These are phyloP conservation scores for Adelognathus sp. DNA, from an alignment of 2,888 invertebrate species.

Conservation along the genomic window DNA sequence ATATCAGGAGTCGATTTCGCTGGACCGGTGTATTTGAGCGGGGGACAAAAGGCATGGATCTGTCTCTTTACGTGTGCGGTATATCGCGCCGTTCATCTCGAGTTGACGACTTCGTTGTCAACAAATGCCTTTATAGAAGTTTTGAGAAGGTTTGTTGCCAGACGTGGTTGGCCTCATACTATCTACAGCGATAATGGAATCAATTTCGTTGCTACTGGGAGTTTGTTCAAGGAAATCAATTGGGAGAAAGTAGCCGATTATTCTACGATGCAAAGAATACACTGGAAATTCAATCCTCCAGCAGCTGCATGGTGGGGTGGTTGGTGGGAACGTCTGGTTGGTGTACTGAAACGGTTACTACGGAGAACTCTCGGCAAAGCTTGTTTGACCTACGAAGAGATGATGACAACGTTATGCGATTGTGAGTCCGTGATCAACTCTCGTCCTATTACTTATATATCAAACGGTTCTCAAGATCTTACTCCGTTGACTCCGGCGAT, in stretches of 20 bases:
- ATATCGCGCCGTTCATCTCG: conserved; percentile 76
- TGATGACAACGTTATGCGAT: conserved; percentile 69
- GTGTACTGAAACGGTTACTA: conserved; percentile 73
- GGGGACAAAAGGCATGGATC: conserved; percentile 69
- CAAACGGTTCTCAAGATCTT: conserved; percentile 59
- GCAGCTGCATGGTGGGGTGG: conserved; percentile 52
- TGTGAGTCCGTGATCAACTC: conserved; percentile 74
- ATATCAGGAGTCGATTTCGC: conserved; percentile 71
- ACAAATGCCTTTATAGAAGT: conserved; percentile 68
- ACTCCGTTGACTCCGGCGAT: conserved; percentile 53
- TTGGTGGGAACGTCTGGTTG: conserved; percentile 48
- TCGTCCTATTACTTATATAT: conserved; percentile 71
- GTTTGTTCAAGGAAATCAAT: conserved; percentile 14
- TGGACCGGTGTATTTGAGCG: conserved; percentile 71
- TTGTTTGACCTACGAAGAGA: conserved; percentile 66
- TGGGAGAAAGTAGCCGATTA: conserved; percentile 9
- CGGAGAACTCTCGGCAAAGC: conserved; percentile 71
- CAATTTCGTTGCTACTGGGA: conserved; percentile 46
- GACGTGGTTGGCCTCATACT: conserved; percentile 44
- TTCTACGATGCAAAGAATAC: conserved; percentile 20
- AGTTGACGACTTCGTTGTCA: conserved; percentile 69
- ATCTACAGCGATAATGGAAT: conserved; percentile 55
- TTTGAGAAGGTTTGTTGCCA: conserved; percentile 58
- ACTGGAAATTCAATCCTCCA: conserved; percentile 54
- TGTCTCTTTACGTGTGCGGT: conserved; percentile 76